Percentiles rank a stretch among this genome's conserved stretches.
phyloP scores from a whole-genome alignment of 2,113 vertebrate genomes.

The Nettapus auritus region DNA sequence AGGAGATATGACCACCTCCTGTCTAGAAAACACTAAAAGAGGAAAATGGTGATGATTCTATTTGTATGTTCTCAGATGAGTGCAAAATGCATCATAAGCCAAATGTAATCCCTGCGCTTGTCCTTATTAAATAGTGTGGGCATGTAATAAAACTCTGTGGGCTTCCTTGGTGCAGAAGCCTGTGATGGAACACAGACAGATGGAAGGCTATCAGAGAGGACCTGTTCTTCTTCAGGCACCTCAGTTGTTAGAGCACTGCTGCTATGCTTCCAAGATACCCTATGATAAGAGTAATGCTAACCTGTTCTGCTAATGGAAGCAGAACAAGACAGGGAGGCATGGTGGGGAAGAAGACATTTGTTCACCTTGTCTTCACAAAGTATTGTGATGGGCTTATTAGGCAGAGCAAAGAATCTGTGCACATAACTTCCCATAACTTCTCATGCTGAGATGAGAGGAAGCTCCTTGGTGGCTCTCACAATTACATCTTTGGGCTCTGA shows the following conservation, averaged over 20 bases:
- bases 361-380: background rate
- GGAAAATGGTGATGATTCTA: conserved; percentile 19
- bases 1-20: background rate
- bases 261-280: background rate
- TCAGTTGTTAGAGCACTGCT: background rate
- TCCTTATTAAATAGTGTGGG: conserved; percentile 1
- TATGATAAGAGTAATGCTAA: background rate
- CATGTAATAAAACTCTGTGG: background rate
- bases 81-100: conserved; percentile 1
- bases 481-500: background rate
- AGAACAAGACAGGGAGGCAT: accelerated
- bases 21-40: background rate
- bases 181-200: background rate
- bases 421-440: background rate
- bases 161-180: background rate
- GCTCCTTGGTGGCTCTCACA: background rate
- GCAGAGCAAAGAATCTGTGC: background rate
- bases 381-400: background rate
- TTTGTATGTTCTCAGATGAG: background rate
- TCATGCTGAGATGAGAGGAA: background rate
- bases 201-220: conserved; percentile 3
- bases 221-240: background rate
- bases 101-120: background rate
- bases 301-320: background rate
- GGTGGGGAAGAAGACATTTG: background rate